phyloP scores from a whole-genome alignment of 1,140 invertebrate species.

The Cotesia vestalis region DNA sequence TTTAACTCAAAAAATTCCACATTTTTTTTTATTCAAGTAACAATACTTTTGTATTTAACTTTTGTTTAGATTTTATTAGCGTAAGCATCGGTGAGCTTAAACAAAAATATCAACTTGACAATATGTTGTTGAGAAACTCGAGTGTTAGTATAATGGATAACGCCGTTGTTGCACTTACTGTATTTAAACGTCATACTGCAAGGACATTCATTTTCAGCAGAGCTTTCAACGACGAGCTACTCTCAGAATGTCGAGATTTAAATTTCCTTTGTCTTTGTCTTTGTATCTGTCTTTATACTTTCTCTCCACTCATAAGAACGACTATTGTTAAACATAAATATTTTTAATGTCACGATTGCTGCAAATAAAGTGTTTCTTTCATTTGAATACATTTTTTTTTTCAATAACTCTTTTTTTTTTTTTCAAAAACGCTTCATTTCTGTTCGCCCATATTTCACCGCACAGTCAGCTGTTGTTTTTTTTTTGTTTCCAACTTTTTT shows the following conservation, averaged over 20 bases:
- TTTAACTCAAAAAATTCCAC: no score
- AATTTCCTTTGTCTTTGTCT: constrained; percentile 11
- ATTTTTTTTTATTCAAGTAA: neutral
- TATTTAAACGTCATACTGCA: constrained; percentile 5
- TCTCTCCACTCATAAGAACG: no score
- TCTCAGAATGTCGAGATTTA: neutral
- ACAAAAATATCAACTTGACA: constrained; percentile 1
- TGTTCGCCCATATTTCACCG: no score
- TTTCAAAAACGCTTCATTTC: no score
- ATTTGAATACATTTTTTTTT: no score
- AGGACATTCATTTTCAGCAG: neutral
- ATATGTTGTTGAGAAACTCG: neutral
- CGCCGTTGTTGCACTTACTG: neutral
- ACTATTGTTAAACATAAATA: no score
- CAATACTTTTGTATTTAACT: neutral
- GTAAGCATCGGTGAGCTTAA: neutral
- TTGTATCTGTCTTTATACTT: no score
- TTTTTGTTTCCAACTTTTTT: no score
- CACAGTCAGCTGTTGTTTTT: no score
- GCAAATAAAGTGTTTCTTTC: no score
- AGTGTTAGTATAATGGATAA: constrained; percentile 18
- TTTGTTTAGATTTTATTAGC: neutral
- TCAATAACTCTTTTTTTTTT: no score
- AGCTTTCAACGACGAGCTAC: constrained; percentile 12
- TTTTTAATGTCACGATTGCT: no score